Conservation (phyloP, 2,888 invertebrate genomes). For the Willowsia nigromaculata region DNA sequence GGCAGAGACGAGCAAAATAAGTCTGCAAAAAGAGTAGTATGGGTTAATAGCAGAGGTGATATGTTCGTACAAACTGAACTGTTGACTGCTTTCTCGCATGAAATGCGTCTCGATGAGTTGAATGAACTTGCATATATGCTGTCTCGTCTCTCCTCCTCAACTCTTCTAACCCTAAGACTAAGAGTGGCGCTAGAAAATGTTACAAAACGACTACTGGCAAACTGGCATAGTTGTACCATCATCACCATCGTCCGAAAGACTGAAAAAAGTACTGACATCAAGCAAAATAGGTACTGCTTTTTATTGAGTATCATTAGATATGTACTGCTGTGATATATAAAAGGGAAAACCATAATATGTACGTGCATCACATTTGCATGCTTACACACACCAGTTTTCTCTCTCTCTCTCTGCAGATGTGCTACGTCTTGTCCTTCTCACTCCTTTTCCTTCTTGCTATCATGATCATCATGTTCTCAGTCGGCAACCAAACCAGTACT, state of each 20-base stretch:
- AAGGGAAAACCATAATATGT: not conserved
- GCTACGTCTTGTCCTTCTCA: not conserved
- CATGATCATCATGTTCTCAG: too few relatives aligned
- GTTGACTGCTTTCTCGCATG: slow-evolving; percentile 47
- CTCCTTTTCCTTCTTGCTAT: not conserved
- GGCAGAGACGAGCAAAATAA: not conserved
- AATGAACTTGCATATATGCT: slow-evolving; percentile 50
- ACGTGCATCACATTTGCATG: not conserved
- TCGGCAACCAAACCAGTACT: slow-evolving; percentile 25
- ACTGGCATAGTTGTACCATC: not conserved
- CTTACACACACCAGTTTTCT: not conserved
- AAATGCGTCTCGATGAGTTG: slow-evolving; percentile 61
- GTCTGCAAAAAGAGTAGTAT: not conserved
- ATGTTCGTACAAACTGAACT: not conserved
- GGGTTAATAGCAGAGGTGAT: not conserved
- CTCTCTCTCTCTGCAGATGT: not conserved
- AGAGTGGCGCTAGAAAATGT: not conserved
- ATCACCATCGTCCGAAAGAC: not conserved
- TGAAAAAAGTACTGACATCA: slow-evolving; percentile 44
- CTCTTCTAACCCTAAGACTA: not conserved
- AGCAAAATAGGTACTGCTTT: not conserved
- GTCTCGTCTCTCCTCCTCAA: slow-evolving; percentile 53
- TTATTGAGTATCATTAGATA: not conserved
- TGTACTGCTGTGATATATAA: not conserved
- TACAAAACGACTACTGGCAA: slow-evolving; percentile 21